A percentile compares a stretch with the other conserved stretches of the same genome.
Evolutionary conservation across 64 coral and sea anemone genomes (phyloP).

Genomic region (Stichodactyla helianthus): DNA sequence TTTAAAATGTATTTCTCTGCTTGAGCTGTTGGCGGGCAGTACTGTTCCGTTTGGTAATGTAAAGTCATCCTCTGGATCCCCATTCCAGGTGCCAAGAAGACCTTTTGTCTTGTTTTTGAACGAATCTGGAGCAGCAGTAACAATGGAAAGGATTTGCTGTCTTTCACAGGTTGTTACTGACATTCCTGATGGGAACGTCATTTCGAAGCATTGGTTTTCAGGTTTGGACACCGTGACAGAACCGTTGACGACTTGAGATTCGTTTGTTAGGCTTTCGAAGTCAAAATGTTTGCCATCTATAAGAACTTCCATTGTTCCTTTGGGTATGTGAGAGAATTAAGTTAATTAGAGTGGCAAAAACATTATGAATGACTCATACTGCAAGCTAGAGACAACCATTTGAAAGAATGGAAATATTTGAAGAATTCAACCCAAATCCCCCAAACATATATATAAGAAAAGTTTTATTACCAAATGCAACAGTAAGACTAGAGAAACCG

Average conservation of each 20-base stretch:
- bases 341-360: too few species aligned
- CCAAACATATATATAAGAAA: too few species aligned
- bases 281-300: conserved; percentile 20
- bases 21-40: not conserved
- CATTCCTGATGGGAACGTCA: conserved; percentile 41
- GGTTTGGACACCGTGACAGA: conserved; percentile 32
- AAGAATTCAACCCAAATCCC: too few species aligned
- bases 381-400: too few species aligned
- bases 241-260: conserved; percentile 8
- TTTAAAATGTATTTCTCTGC: conserved; percentile 29
- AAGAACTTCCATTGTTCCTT: conserved; percentile 25
- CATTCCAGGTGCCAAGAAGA: conserved; percentile 44
- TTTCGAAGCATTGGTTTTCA: conserved; percentile 15
- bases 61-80: conserved; percentile 20
- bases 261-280: conserved; percentile 19
- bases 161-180: conserved; percentile 27
- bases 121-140: not conserved
- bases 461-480: too few species aligned
- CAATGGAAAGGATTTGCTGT: not conserved
- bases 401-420: too few species aligned
- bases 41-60: conserved; percentile 55
- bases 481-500: too few species aligned
- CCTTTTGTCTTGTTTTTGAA: conserved; percentile 44
- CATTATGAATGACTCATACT: too few species aligned
- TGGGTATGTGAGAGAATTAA: not conserved